Base-by-base conservation (phyloP, 2,888 invertebrate genomes). In the Pachydiplax longipennis region DNA sequence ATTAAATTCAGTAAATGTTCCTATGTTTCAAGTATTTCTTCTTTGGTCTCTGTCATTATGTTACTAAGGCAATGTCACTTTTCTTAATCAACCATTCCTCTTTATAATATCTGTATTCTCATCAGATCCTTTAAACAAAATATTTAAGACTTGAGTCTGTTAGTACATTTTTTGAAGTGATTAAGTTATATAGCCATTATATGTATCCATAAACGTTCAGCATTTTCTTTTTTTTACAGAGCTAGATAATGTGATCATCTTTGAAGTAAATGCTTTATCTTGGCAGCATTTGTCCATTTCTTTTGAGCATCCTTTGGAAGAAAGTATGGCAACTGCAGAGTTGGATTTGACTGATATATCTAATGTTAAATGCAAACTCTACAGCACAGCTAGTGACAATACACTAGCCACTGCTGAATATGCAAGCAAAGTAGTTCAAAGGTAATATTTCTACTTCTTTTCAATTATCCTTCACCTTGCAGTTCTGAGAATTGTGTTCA, bases 311-410 rank as follows among this genome's bases (percentile, higher is more conserved):
- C 99, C 99, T 0, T 95, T 97, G 35, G 98, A 98, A 93, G 98
- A 98, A 94, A 97, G 97, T 91, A 97, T 99, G 96, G 98, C 98
- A 0, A 98, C 99, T 0, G 97, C 98, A 22, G 99, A 99, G 93
- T 95, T 99, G 92, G 97, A 98, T 93, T 95, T 99, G 90, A 95
- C 96, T 10, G 98, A 98, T 93, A 96, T 97, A 31, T 96, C 97
- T 0, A 96, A 96, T 92, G 95, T 98, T 0, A 96, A 96, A 90
- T 98, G 98, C 92, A 95, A 96, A 58, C 96, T 99, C 0, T 97
- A 96, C 93, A 96, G 96, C 44, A 95, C 96, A 1, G 94, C 94
- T 93, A 94, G 94, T 91, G 95, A 95, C 92, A 92, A 94, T 93
- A 92, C 91, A 81, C 91, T 92, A 91, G 93, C 94, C 53, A 94